phyloP scores from a whole-genome alignment of 2,888 invertebrate species.

The Phengaris alcon region DNA sequence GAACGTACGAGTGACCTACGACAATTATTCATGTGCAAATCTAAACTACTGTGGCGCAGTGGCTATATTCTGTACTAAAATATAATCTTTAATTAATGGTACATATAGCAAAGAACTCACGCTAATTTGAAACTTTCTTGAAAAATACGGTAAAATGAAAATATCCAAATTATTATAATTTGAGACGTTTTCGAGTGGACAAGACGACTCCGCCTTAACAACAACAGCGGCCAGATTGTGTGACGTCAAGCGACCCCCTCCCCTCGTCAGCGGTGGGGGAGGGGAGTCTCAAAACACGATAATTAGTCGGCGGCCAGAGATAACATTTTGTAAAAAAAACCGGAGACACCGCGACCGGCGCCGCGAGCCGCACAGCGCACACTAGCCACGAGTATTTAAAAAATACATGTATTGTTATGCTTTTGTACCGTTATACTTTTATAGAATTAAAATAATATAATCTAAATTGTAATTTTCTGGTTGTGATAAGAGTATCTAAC shows the following conservation, averaged over 20 bases:
- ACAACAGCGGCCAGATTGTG: background rate
- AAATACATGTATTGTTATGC: no score
- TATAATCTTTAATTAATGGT: no score
- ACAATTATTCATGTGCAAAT: no score
- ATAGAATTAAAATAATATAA: no score
- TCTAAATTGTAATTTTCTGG: no score
- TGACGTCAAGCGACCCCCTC: background rate
- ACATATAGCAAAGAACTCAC: no score
- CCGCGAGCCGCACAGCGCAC: background rate
- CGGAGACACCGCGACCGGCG: conserved; percentile 11
- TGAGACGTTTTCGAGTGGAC: background rate
- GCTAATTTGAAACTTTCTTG: no score
- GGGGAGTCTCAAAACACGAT: background rate
- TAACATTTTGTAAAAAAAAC: conserved; percentile 4
- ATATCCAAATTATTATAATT: background rate
- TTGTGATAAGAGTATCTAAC: no score
- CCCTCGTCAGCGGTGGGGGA: background rate
- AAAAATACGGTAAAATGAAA: background rate
- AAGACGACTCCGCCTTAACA: background rate
- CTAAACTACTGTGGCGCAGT: no score
- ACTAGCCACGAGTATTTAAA: background rate
- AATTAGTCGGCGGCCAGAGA: background rate
- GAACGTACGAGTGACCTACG: no score
- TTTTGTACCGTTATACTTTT: no score
- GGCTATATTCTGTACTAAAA: no score